These are phyloP conservation scores for Alviniconcha strummeri DNA, from an alignment of 2,888 invertebrate species.

Conservation along the genomic window DNA sequence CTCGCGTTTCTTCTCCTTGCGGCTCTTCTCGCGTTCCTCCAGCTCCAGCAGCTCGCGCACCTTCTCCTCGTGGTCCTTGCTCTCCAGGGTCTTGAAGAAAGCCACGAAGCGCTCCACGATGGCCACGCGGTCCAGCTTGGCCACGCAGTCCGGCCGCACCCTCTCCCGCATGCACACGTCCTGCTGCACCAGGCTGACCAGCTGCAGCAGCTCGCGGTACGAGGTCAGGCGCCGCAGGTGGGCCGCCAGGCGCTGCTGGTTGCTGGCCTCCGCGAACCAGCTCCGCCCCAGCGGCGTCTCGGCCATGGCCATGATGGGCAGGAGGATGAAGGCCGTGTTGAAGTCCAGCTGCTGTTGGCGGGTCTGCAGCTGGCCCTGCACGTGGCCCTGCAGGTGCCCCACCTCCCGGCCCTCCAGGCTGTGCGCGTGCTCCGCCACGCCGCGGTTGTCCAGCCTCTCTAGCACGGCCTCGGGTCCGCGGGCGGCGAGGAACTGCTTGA, in stretches of 20 bases:
- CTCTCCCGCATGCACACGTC: slow-evolving; percentile 16
- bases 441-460: slow-evolving; percentile 46
- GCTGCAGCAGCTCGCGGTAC: slow-evolving; percentile 16
- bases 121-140: slow-evolving; percentile 23
- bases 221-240: slow-evolving; percentile 9
- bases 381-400: slow-evolving; percentile 15
- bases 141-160: no score
- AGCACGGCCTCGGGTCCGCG: slow-evolving; percentile 55
- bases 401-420: slow-evolving; percentile 17
- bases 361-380: slow-evolving; percentile 18
- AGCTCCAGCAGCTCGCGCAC: slow-evolving; percentile 49
- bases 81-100: slow-evolving; percentile 28
- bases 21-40: slow-evolving; percentile 53
- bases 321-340: slow-evolving; percentile 45
- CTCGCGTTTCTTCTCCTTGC: slow-evolving; percentile 53
- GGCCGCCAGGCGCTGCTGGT: slow-evolving; percentile 25
- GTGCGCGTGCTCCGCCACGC: slow-evolving; percentile 29
- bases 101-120: slow-evolving; percentile 24
- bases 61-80: slow-evolving; percentile 22
- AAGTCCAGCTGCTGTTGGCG: slow-evolving; percentile 18
- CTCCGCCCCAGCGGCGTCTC: slow-evolving; percentile 50
- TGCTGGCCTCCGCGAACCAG: slow-evolving; percentile 53
- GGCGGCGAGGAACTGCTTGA: slow-evolving; percentile 52
- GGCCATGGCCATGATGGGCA: slow-evolving; percentile 55
- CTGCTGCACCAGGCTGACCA: slow-evolving; percentile 23